A percentile compares a stretch with the other conserved stretches of the same genome.
These are phyloP conservation scores for Sebastes matsubarae DNA, from an alignment of 2,797 vertebrate genomes.

Conservation along the genomic window DNA sequence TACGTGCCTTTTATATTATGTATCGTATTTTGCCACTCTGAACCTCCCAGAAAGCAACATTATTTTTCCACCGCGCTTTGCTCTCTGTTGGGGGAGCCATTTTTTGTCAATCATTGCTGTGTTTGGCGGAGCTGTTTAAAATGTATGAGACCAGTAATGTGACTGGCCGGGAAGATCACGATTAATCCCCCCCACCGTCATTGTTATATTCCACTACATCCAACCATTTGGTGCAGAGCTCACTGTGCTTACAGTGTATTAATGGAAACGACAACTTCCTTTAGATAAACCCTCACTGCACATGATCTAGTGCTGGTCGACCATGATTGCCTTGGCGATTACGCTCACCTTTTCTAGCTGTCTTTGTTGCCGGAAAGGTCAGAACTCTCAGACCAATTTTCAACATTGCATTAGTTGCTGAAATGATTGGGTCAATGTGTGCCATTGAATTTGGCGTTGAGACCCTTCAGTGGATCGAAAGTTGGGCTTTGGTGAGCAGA, in stretches of 20 bases:
- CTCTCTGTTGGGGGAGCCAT: neutral
- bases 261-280: neutral
- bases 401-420: neutral
- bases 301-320: neutral
- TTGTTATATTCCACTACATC: slow-evolving; percentile 1
- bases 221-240: neutral
- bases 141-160: slow-evolving; percentile 36
- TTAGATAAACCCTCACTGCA: neutral
- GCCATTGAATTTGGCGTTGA: neutral
- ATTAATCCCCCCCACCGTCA: slow-evolving; percentile 14
- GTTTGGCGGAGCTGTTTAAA: slow-evolving; percentile 33
- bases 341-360: neutral
- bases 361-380: neutral
- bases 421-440: neutral
- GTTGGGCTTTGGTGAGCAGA: neutral
- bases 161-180: slow-evolving; percentile 1
- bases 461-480: neutral
- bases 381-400: neutral
- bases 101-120: slow-evolving; percentile 1
- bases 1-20: neutral
- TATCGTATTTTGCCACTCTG: neutral
- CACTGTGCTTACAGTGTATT: neutral
- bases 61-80: neutral
- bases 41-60: neutral
- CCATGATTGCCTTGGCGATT: neutral